Percentiles rank a stretch among this genome's conserved stretches.
Conservation (phyloP, 2,888 invertebrate species). For the Hirtodrosophila cameraria region DNA sequence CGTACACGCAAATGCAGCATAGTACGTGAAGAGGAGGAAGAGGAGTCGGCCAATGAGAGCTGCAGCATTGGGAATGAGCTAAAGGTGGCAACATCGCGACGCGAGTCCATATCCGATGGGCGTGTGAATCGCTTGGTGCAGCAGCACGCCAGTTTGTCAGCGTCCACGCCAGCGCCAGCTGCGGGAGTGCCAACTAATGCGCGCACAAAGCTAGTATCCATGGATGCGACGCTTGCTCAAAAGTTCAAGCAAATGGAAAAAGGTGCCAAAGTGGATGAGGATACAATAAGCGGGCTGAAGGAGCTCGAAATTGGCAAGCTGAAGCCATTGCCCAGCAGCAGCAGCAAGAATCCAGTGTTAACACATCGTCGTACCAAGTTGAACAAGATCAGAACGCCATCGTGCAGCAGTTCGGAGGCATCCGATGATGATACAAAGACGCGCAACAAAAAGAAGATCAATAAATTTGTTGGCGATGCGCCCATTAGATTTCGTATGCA, state of each 20-base stretch:
- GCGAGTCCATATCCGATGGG: constrained; percentile 92
- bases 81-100: constrained; percentile 86
- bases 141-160: constrained; percentile 83
- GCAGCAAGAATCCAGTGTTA: constrained; percentile 82
- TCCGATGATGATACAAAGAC: constrained; percentile 93
- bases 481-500: constrained; percentile 87
- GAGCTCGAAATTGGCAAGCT: constrained; percentile 82
- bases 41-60: constrained; percentile 88
- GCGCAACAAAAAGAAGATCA: constrained; percentile 91
- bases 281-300: constrained; percentile 74
- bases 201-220: constrained; percentile 85
- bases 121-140: constrained; percentile 89
- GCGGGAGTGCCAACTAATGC: constrained; percentile 85
- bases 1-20: constrained; percentile 95
- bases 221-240: constrained; percentile 72
- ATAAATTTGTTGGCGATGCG: constrained; percentile 87
- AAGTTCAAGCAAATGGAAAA: constrained; percentile 80
- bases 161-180: constrained; percentile 34
- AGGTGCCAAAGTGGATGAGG: constrained; percentile 62
- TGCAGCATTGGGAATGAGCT: constrained; percentile 86
- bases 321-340: constrained; percentile 75
- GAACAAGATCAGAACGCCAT: constrained; percentile 91
- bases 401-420: constrained; percentile 97
- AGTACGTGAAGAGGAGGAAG: constrained; percentile 96
- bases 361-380: constrained; percentile 88